Conservation (phyloP, 64 coral and sea anemone species). For the Pachyseris speciosa region DNA sequence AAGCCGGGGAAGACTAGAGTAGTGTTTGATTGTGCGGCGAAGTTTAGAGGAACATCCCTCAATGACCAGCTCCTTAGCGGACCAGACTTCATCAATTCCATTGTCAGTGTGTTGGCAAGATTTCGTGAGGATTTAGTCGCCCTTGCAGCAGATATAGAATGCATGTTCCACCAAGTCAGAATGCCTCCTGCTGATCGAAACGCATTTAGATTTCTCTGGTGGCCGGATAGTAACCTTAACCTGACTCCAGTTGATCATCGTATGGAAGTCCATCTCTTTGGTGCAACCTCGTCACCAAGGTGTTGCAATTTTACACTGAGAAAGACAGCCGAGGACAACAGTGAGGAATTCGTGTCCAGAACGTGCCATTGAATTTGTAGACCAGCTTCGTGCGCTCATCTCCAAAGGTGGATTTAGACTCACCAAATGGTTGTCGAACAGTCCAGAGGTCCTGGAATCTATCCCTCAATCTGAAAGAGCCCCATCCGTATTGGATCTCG, state of each 20-base stretch:
- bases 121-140: too few species aligned
- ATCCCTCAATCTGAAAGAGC: background rate
- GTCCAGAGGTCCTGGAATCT: background rate
- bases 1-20: slow-evolving; percentile 71
- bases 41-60: slow-evolving; percentile 45
- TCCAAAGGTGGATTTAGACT: background rate
- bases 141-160: slow-evolving; percentile 35
- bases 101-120: slow-evolving; percentile 38
- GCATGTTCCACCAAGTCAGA: slow-evolving; percentile 56
- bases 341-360: background rate
- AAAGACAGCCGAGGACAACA: slow-evolving; percentile 12
- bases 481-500: background rate
- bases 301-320: background rate
- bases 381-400: background rate
- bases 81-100: slow-evolving; percentile 39
- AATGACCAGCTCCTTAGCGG: slow-evolving; percentile 54
- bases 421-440: background rate
- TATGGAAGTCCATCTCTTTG: slow-evolving; percentile 45
- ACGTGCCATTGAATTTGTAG: background rate
- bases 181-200: too few species aligned
- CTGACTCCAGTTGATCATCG: slow-evolving; percentile 6
- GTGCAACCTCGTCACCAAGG: slow-evolving; percentile 46
- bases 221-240: slow-evolving; percentile 12
- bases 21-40: too few species aligned
- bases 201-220: too few species aligned